These are phyloP conservation scores for Nebria ingens DNA, from an alignment of 1,140 invertebrate genomes.

Conservation along the genomic window DNA sequence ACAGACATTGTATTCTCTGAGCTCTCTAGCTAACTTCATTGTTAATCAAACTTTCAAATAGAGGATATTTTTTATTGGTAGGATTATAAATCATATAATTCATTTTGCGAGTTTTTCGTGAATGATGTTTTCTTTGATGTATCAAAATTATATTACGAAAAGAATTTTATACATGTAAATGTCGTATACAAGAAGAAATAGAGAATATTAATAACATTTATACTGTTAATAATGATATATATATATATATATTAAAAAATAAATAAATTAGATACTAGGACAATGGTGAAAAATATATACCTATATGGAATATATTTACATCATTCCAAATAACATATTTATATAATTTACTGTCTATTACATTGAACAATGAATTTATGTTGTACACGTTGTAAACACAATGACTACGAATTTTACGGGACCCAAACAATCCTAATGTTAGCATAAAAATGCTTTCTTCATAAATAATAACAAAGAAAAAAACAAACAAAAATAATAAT, in stretches of 20 bases:
- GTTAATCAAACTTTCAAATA: no score
- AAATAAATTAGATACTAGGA: background rate
- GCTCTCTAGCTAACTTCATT: no score
- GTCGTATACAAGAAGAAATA: constrained; percentile 2
- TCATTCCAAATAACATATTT: no score
- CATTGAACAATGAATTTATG: background rate
- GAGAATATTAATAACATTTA: background rate
- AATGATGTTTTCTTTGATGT: no score
- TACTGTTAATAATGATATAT: background rate
- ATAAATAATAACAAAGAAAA: background rate
- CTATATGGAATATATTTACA: no score
- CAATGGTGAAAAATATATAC: no score
- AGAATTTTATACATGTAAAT: constrained; percentile 7
- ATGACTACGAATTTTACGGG: constrained; percentile 8
- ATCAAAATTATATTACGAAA: no score
- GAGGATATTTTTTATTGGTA: no score
- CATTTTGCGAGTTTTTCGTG: no score
- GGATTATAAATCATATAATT: no score
- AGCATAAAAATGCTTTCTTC: background rate
- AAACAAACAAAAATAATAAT: constrained; percentile 1
- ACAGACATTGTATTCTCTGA: no score
- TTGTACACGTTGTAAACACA: background rate
- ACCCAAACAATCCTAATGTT: constrained; percentile 6
- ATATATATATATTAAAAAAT: background rate
- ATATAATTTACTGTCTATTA: background rate